These are phyloP conservation scores for Tauraco hartlaubi DNA, from an alignment of 2,797 vertebrate species.

Conservation along the genomic window DNA sequence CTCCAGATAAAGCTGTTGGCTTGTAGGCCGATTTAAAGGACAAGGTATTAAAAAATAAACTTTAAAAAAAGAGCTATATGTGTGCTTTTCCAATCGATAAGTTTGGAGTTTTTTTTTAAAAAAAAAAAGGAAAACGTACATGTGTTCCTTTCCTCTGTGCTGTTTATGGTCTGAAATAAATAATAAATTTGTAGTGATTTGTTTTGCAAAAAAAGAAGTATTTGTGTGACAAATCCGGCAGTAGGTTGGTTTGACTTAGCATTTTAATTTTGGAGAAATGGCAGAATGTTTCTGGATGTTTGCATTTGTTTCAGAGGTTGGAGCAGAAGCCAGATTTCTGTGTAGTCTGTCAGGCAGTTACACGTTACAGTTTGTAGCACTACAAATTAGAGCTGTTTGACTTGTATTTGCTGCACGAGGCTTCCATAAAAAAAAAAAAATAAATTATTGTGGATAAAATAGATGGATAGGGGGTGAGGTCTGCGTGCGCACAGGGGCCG, in stretches of 20 bases:
- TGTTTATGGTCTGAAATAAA: slow-evolving; percentile 62
- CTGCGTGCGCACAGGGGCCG: fast-evolving
- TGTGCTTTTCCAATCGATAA: neutral
- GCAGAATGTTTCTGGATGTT: slow-evolving; percentile 32
- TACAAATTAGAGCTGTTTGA: slow-evolving; percentile 44
- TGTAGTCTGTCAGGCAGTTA: slow-evolving; percentile 53
- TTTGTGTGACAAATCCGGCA: slow-evolving; percentile 21
- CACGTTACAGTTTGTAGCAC: slow-evolving; percentile 50
- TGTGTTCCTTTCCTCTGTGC: slow-evolving; percentile 23
- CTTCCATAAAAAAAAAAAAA: neutral
- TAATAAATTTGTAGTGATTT: slow-evolving; percentile 20
- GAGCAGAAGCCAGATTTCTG: slow-evolving; percentile 41
- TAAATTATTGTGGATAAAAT: neutral
- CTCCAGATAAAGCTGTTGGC: slow-evolving; percentile 9
- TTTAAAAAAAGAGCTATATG: neutral
- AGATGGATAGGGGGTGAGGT: neutral
- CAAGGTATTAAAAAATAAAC: slow-evolving; percentile 53
- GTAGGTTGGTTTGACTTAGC: slow-evolving; percentile 16
- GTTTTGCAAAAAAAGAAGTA: neutral
- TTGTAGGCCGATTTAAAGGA: slow-evolving; percentile 3
- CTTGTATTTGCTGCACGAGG: neutral
- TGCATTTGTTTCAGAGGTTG: slow-evolving; percentile 45
- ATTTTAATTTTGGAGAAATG: slow-evolving; percentile 37
- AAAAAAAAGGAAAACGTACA: neutral
- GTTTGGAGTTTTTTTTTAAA: neutral